phyloP scores from a whole-genome alignment of 2,888 invertebrate genomes.

The Oligia latruncula region DNA sequence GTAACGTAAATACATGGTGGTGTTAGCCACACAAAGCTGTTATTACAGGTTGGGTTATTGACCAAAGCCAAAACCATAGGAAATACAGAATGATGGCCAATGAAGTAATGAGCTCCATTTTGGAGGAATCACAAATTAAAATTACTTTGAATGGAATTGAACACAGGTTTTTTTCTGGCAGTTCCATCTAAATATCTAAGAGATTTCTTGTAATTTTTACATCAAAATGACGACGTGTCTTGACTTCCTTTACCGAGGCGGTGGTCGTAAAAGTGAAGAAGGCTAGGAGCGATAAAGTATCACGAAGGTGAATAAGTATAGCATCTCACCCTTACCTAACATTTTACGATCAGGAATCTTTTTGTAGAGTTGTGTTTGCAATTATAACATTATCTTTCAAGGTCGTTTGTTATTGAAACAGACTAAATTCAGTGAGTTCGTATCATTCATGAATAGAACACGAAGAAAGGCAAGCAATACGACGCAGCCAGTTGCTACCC shows the following conservation, averaged over 20 bases:
- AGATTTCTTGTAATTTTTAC: background rate
- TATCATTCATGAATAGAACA: conserved; percentile 28
- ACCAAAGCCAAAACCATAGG: background rate
- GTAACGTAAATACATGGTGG: conserved; percentile 2
- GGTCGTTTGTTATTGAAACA: background rate
- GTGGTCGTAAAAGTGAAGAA: background rate
- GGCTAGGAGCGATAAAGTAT: background rate
- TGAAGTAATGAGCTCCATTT: no score
- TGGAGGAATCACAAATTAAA: no score
- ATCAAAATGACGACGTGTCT: background rate
- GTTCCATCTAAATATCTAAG: background rate
- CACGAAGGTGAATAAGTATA: conserved; percentile 3
- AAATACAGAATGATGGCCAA: no score
- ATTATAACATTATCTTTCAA: conserved; percentile 19
- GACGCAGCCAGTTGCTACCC: conserved; percentile 14
- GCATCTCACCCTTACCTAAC: background rate
- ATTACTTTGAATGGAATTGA: no score
- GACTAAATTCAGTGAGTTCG: background rate
- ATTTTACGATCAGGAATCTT: conserved; percentile 15
- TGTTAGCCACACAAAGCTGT: background rate
- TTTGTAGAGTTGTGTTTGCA: conserved; percentile 1
- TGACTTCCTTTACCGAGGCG: background rate
- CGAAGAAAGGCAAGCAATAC: conserved; percentile 27
- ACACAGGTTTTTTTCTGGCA: background rate
- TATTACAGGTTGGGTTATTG: background rate